Percentiles rank a stretch among this genome's conserved stretches.
Evolutionary conservation across 2,797 vertebrate genomes (phyloP).

Genomic region (Spheniscus humboldti): DNA sequence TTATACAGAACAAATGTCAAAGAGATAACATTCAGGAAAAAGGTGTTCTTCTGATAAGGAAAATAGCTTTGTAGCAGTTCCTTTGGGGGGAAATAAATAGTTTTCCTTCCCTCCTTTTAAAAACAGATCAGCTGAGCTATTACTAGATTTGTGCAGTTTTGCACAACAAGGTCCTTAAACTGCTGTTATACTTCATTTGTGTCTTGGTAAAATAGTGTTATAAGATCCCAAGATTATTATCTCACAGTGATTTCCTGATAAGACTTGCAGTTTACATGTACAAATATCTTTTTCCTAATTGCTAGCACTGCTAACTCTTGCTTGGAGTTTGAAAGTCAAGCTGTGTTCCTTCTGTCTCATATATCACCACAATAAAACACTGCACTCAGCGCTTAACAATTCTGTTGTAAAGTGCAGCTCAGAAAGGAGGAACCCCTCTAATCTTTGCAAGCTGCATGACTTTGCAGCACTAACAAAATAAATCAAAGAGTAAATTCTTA

Average conservation of each 20-base stretch:
- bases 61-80: constrained; percentile 47
- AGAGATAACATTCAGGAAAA: constrained; percentile 62
- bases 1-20: constrained; percentile 48
- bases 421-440: not conserved
- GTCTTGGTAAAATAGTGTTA: not conserved
- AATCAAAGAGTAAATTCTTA: not conserved
- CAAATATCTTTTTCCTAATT: not conserved
- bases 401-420: not conserved
- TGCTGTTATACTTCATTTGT: not conserved
- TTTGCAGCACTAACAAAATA: not conserved
- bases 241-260: constrained; percentile 17
- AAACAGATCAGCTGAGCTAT: constrained; percentile 40
- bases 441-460: not conserved
- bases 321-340: constrained; percentile 11
- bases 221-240: constrained; percentile 11
- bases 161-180: not conserved
- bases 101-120: constrained; percentile 58
- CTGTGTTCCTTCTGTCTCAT: not conserved
- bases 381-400: not conserved
- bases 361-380: not conserved
- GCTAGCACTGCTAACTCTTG: not conserved
- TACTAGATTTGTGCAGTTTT: constrained; percentile 24
- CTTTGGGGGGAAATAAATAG: constrained; percentile 45
- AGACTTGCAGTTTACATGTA: not conserved
- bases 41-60: constrained; percentile 65